Percentiles rank a stretch among this genome's conserved stretches.
Conservation (phyloP, 2,888 invertebrate species). For the Malthinus flaveolus region DNA sequence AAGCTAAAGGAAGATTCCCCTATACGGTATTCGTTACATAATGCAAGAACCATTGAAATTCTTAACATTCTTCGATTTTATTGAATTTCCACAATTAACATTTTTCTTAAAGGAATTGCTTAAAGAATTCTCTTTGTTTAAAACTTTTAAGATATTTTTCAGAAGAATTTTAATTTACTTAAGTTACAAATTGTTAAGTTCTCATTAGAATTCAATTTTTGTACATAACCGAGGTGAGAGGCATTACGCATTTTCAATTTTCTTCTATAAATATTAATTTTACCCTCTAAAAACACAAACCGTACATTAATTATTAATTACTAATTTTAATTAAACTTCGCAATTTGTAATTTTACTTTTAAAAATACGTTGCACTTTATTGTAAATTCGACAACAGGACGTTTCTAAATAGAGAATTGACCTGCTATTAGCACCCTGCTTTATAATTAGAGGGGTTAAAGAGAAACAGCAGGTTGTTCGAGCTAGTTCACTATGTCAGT, state of each 20-base stretch:
- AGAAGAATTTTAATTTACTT: constrained; percentile 22
- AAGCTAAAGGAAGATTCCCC: too few species aligned
- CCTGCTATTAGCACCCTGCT: constrained; percentile 52
- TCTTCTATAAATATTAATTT: too few species aligned
- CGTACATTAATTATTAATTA: neutral
- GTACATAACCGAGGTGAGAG: neutral
- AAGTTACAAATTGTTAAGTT: constrained; percentile 13
- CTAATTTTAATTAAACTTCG: neutral
- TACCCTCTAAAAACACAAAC: too few species aligned
- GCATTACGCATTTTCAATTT: too few species aligned
- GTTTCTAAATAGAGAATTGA: constrained; percentile 49
- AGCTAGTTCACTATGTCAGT: constrained; percentile 42
- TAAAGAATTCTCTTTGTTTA: constrained; percentile 20
- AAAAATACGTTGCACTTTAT: constrained; percentile 14
- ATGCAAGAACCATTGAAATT: constrained; percentile 18
- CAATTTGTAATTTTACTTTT: constrained; percentile 17
- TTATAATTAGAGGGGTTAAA: constrained; percentile 51
- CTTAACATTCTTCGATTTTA: constrained; percentile 27
- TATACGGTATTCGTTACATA: too few species aligned
- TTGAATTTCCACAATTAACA: constrained; percentile 29
- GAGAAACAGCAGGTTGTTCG: constrained; percentile 37
- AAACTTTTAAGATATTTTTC: constrained; percentile 20
- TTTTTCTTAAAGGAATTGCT: constrained; percentile 21
- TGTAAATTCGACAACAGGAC: constrained; percentile 36
- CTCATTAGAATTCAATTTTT: neutral